Percentiles rank a stretch among this genome's conserved stretches.
Conservation (phyloP, 2,888 invertebrate species). For the Yponomeuta cagnagella region DNA sequence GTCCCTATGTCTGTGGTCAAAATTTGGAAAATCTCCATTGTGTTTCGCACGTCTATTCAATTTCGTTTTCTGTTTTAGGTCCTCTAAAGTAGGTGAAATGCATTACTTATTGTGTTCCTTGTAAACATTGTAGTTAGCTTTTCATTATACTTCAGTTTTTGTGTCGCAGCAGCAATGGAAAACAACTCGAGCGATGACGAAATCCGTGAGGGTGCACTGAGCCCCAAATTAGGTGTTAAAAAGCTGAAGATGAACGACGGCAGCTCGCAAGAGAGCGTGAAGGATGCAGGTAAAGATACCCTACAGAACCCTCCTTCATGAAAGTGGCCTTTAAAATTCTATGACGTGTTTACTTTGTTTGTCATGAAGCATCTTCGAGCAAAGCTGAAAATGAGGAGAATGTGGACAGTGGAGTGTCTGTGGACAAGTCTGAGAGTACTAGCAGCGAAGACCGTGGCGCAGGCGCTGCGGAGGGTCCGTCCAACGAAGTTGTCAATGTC, state of each 20-base stretch:
- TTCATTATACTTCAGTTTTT: slow-evolving; percentile 20
- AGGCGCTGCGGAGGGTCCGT: slow-evolving; percentile 38
- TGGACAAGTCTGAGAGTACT: slow-evolving; percentile 66
- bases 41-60: not conserved
- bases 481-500: slow-evolving; percentile 51
- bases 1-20: not conserved
- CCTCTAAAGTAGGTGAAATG: not conserved
- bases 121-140: not conserved
- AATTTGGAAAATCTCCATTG: not conserved
- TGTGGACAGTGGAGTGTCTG: slow-evolving; percentile 63
- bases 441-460: slow-evolving; percentile 50
- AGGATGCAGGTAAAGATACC: slow-evolving; percentile 44
- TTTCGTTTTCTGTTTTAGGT: not conserved
- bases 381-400: slow-evolving; percentile 50
- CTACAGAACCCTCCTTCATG: not conserved
- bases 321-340: not conserved
- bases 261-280: slow-evolving; percentile 60
- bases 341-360: not conserved
- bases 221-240: slow-evolving; percentile 53
- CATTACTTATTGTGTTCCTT: not conserved
- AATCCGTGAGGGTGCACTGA: slow-evolving; percentile 45
- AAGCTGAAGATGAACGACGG: slow-evolving; percentile 67
- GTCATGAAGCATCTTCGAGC: slow-evolving; percentile 26
- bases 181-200: slow-evolving; percentile 65
- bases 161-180: slow-evolving; percentile 44